phyloP scores from a whole-genome alignment of 2,113 vertebrate species.

The Ctenodactylus gundi region DNA sequence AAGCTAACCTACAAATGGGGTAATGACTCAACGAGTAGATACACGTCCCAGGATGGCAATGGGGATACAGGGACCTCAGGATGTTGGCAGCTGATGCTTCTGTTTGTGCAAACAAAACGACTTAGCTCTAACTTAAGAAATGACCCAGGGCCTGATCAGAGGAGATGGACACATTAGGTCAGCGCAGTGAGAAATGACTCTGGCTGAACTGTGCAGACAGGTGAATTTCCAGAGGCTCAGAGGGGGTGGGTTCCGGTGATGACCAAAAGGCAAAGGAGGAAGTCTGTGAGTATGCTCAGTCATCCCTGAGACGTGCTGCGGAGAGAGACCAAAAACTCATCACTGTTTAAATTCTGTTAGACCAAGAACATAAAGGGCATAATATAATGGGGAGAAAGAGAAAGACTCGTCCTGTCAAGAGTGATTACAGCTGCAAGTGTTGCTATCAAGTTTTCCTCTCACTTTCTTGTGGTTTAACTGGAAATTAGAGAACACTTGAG shows the following conservation, averaged over 20 bases:
- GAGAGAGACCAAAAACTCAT: background rate
- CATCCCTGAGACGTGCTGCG: background rate
- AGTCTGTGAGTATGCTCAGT: background rate
- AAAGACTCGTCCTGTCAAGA: background rate
- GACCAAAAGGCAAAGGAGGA: background rate
- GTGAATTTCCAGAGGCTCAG: background rate
- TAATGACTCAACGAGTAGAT: constrained; percentile 72
- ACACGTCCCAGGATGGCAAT: constrained; percentile 29
- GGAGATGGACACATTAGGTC: background rate
- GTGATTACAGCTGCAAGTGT: background rate
- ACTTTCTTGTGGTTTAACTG: background rate
- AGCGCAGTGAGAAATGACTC: background rate
- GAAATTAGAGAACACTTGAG: background rate
- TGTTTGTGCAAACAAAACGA: constrained; percentile 28
- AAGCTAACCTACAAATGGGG: constrained; percentile 74
- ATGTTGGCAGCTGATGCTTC: constrained; percentile 58
- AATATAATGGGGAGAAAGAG: background rate
- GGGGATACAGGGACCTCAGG: background rate
- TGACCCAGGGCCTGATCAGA: constrained; percentile 1
- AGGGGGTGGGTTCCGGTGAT: background rate
- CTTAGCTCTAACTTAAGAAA: constrained; percentile 47
- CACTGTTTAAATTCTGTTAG: background rate
- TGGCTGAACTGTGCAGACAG: background rate
- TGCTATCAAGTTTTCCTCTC: background rate
- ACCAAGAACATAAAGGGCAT: background rate